Base-by-base conservation (phyloP, 2,797 vertebrate species). In the Coracias cyanogaster region DNA sequence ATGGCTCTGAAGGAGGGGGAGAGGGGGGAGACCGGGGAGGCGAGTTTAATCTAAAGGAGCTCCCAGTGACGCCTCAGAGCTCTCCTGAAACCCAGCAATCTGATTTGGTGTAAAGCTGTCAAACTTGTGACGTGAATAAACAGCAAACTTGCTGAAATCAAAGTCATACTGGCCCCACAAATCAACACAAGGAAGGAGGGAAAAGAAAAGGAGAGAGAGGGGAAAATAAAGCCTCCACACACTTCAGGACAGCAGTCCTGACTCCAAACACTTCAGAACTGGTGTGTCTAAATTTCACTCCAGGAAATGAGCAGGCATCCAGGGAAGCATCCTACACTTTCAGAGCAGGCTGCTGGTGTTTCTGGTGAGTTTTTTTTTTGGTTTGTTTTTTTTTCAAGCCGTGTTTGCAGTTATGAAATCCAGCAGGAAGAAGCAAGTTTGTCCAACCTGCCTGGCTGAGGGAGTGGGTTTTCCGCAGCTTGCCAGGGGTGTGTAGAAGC, bases 91-190 rank as follows among this genome's bases (percentile, higher is more conserved):
- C 91, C 91, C 97, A 84, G 97, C 96, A 95, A 97, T 97, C 98
- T 97, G 98, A 98, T 98, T 98, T 98, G 98, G 96, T 94, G 97
- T 86, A 88, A 98, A 97, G 97, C 97, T 98, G 98, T 98, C 98
- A 98, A 96, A 97, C 94, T 97, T 96, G 97, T 98, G 98, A 98
- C 97, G 98, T 97, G 97, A 78, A 88, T 88, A 83, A 52, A 95
- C 96, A 96, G 91, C 82, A 95, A 81, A 88, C 94, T 97, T 96
- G 87, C 92, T 89, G 94, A 97, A 97, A 98, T 96, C 96, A 94
- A 95, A 97, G 97, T 95, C 92, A 94, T 88, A 77, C 55, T 94
- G 69, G 60, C 74, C 86, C 76, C 18, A 61, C 74, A 95, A 89
- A 91, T 91, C 86, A 85, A 66, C 94, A 93, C 93, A 93, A 95